Evolutionary conservation across 2,888 invertebrate genomes (phyloP).

Genomic region (Eremobia ochroleuca): DNA sequence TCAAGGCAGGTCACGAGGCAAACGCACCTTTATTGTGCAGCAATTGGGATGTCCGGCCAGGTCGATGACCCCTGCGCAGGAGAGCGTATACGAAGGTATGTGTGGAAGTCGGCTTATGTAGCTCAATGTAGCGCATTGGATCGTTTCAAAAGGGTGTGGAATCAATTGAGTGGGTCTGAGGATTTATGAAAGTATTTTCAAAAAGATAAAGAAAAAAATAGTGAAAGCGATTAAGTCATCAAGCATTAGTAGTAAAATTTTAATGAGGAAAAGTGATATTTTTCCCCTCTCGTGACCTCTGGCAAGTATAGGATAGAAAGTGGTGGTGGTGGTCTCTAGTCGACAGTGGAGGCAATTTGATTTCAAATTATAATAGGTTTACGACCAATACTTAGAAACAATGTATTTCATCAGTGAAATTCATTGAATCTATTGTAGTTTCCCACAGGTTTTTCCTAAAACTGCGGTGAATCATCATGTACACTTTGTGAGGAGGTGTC

Average conservation of each 20-base stretch:
- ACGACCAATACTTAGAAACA: neutral
- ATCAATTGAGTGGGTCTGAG: neutral
- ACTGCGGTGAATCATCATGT: slow-evolving; percentile 8
- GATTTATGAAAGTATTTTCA: neutral
- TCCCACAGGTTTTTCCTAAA: slow-evolving; percentile 12
- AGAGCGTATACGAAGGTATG: slow-evolving; percentile 69
- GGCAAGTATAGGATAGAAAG: neutral
- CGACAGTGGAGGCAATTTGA: neutral
- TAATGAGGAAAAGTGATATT: neutral
- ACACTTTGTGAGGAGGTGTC: neutral
- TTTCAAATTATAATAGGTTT: neutral
- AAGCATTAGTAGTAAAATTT: neutral
- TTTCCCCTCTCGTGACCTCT: neutral
- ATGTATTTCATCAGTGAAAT: neutral
- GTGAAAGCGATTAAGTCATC: neutral
- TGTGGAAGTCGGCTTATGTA: slow-evolving; percentile 47
- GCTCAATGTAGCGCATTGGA: neutral
- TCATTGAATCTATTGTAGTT: neutral
- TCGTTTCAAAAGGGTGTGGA: neutral
- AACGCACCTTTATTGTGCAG: slow-evolving; percentile 86
- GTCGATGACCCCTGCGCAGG: slow-evolving; percentile 76
- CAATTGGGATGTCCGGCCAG: slow-evolving; percentile 84
- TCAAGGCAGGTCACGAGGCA: slow-evolving; percentile 86
- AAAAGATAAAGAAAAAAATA: neutral
- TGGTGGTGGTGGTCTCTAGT: neutral